These are phyloP conservation scores for Larimichthys crocea DNA, from an alignment of 2,113 vertebrate species.

Conservation along the genomic window DNA sequence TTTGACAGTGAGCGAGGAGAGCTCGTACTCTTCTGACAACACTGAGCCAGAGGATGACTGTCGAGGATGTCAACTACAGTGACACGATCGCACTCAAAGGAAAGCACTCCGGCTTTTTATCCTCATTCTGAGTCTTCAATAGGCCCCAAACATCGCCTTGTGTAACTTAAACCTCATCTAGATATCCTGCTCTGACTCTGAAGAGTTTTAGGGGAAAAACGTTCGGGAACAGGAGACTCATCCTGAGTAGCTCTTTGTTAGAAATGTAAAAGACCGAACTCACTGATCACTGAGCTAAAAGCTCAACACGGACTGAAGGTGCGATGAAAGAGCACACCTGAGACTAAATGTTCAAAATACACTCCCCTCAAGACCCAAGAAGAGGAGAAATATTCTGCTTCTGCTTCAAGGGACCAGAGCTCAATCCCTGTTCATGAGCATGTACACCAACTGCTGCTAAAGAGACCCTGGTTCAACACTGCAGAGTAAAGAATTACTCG, in stretches of 20 bases:
- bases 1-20: constrained; percentile 81
- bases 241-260: constrained; percentile 18
- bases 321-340: not conserved
- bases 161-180: constrained; percentile 64
- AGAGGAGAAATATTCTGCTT: constrained; percentile 14
- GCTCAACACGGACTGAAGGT: constrained; percentile 8
- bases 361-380: not conserved
- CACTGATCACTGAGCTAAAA: constrained; percentile 27
- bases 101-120: constrained; percentile 27
- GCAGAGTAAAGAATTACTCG: constrained; percentile 42
- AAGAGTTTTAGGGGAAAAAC: constrained; percentile 27
- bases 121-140: constrained; percentile 29
- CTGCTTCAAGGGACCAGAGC: constrained; percentile 31
- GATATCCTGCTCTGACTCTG: constrained; percentile 21
- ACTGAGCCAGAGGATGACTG: constrained; percentile 82
- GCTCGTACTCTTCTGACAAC: constrained; percentile 81
- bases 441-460: constrained; percentile 61
- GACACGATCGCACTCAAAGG: constrained; percentile 19
- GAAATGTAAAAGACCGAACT: constrained; percentile 31
- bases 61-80: constrained; percentile 80
- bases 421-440: constrained; percentile 40
- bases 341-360: not conserved
- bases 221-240: not conserved
- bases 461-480: constrained; percentile 48
- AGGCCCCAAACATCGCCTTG: constrained; percentile 55